phyloP scores from a whole-genome alignment of 2,113 vertebrate genomes.

The Misgurnus anguillicaudatus region DNA sequence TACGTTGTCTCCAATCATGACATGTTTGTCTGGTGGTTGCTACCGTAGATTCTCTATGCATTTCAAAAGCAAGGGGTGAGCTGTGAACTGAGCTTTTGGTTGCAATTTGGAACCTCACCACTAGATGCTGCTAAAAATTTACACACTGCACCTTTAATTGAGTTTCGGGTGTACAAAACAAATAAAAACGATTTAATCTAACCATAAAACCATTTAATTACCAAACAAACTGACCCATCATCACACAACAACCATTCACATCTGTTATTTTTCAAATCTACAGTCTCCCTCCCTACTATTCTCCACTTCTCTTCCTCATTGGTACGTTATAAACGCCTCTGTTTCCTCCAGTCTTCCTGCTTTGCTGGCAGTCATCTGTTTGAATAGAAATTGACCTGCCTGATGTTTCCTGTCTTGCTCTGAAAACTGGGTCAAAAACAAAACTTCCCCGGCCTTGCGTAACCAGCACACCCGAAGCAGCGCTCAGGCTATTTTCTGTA shows the following conservation, averaged over 20 bases:
- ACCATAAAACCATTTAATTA: no score
- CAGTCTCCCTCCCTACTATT: neutral
- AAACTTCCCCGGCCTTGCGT: neutral
- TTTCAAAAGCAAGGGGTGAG: no score
- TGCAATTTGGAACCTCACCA: no score
- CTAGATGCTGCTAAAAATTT: no score
- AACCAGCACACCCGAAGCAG: neutral
- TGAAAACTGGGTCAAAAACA: conserved; percentile 44
- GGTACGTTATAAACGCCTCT: conserved; percentile 57
- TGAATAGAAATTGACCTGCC: conserved; percentile 44
- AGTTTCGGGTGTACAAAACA: no score
- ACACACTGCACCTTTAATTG: no score
- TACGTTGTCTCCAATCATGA: no score
- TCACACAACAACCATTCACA: neutral
- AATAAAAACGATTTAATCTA: no score
- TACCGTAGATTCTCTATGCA: no score
- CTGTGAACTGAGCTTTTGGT: no score
- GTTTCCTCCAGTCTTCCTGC: conserved; percentile 70
- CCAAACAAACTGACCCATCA: neutral
- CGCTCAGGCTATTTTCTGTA: neutral
- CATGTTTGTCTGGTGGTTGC: no score
- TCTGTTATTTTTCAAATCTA: neutral
- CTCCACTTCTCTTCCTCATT: conserved; percentile 10
- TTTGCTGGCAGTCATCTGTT: conserved; percentile 61
- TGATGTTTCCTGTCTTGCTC: conserved; percentile 65